These are phyloP conservation scores for Mycetomoellerius zeteki DNA, from an alignment of 1,140 invertebrate genomes.

Conservation along the genomic window DNA sequence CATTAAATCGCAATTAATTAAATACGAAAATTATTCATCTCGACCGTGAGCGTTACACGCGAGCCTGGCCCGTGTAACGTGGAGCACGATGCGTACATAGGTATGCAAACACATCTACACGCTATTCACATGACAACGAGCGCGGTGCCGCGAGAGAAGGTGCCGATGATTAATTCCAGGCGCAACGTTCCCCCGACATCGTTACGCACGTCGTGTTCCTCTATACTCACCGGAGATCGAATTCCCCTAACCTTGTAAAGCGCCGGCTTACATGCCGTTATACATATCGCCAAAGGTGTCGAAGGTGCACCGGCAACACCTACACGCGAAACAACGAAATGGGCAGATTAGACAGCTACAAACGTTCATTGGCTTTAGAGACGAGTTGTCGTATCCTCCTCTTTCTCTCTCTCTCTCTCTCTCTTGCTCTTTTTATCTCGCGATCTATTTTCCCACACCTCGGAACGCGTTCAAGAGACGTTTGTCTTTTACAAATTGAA, in stretches of 20 bases:
- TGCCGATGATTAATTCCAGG: slow-evolving; percentile 63
- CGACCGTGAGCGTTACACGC: slow-evolving; percentile 35
- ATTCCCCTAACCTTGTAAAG: slow-evolving; percentile 76
- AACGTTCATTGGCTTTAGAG: slow-evolving; percentile 63
- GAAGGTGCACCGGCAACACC: slow-evolving; percentile 63
- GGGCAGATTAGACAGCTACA: slow-evolving; percentile 69
- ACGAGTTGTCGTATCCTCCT: not conserved
- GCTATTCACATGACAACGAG: slow-evolving; percentile 40
- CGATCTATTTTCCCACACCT: not conserved
- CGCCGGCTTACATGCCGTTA: slow-evolving; percentile 72
- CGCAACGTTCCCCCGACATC: slow-evolving; percentile 35
- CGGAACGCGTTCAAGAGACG: not conserved
- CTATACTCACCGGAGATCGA: slow-evolving; percentile 61
- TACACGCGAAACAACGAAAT: slow-evolving; percentile 53
- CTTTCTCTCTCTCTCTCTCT: too few species aligned
- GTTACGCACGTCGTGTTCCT: slow-evolving; percentile 25
- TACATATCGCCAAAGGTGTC: slow-evolving; percentile 75
- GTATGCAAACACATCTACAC: slow-evolving; percentile 55
- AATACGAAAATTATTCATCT: slow-evolving; percentile 68
- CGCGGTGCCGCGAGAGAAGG: slow-evolving; percentile 37
- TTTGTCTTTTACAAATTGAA: not conserved
- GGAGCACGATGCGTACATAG: not conserved
- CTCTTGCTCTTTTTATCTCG: not conserved
- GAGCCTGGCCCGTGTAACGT: slow-evolving; percentile 14
- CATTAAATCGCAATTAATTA: slow-evolving; percentile 68